Conservation (phyloP, 1,140 invertebrate species). For the Saxidomus purpurata region DNA sequence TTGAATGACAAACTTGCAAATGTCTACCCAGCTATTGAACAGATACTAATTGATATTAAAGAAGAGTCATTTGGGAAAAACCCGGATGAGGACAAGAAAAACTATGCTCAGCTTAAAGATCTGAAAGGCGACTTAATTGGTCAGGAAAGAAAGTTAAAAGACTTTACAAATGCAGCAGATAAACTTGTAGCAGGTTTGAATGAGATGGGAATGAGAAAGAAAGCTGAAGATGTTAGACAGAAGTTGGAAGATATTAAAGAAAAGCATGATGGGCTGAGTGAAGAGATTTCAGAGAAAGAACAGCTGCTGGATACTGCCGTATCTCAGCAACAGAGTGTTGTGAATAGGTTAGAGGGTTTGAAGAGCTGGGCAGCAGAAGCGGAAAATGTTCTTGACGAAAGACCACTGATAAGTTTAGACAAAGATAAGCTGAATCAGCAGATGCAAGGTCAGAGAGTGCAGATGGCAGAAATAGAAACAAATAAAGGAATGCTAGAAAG, state of each 20-base stretch:
- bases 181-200: constrained; percentile 89
- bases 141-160: constrained; percentile 79
- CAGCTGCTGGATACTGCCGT: constrained; percentile 94
- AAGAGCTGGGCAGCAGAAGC: constrained; percentile 94
- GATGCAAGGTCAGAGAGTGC: constrained; percentile 92
- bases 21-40: constrained; percentile 94
- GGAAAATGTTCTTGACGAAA: constrained; percentile 91
- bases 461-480: constrained; percentile 94
- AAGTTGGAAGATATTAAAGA: constrained; percentile 95
- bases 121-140: constrained; percentile 81
- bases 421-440: constrained; percentile 96
- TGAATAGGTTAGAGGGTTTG: constrained; percentile 95
- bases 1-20: constrained; percentile 91
- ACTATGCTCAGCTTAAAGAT: constrained; percentile 75
- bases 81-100: constrained; percentile 74
- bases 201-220: constrained; percentile 88
- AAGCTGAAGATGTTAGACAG: constrained; percentile 89
- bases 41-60: constrained; percentile 88
- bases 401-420: constrained; percentile 94
- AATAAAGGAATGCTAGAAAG: constrained; percentile 89
- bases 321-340: constrained; percentile 96
- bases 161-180: constrained; percentile 78
- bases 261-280: constrained; percentile 92
- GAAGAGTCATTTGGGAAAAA: constrained; percentile 75
- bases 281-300: constrained; percentile 92